Evolutionary conservation across 2,888 invertebrate genomes (phyloP).

Genomic region (Cyaniris semiargus): DNA sequence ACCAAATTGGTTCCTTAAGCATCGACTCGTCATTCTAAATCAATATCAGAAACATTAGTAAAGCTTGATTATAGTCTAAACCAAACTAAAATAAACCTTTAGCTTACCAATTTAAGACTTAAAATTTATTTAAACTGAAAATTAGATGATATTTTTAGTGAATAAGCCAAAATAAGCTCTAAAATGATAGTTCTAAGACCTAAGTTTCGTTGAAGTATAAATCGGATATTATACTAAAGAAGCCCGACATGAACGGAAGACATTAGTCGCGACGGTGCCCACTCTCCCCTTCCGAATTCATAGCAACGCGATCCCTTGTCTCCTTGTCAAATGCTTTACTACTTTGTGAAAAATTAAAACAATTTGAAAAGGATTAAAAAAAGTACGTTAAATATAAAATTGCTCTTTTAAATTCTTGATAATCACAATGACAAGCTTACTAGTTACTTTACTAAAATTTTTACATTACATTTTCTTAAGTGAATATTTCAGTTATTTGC

Average conservation of each 20-base stretch:
- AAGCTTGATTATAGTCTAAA: background rate
- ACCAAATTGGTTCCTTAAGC: background rate
- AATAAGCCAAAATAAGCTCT: background rate
- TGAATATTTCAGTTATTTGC: too few species aligned
- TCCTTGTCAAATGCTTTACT: conserved; percentile 4
- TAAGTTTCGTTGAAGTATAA: background rate
- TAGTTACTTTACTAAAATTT: too few species aligned
- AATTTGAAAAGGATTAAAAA: too few species aligned
- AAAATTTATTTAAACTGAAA: background rate
- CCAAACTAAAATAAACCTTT: background rate
- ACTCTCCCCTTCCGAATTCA: conserved; percentile 57
- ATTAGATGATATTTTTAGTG: background rate
- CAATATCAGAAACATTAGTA: background rate
- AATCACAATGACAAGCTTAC: too few species aligned
- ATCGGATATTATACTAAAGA: conserved; percentile 42
- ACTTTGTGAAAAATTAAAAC: background rate
- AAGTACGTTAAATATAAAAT: too few species aligned
- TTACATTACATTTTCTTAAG: too few species aligned
- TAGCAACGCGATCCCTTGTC: conserved; percentile 65
- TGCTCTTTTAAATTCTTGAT: too few species aligned
- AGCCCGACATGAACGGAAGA: conserved; percentile 64
- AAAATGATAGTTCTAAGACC: background rate
- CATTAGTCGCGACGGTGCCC: conserved; percentile 50
- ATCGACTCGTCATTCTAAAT: background rate
- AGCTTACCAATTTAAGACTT: background rate